phyloP scores from a whole-genome alignment of 2,888 invertebrate genomes.

The Idaea straminata region DNA sequence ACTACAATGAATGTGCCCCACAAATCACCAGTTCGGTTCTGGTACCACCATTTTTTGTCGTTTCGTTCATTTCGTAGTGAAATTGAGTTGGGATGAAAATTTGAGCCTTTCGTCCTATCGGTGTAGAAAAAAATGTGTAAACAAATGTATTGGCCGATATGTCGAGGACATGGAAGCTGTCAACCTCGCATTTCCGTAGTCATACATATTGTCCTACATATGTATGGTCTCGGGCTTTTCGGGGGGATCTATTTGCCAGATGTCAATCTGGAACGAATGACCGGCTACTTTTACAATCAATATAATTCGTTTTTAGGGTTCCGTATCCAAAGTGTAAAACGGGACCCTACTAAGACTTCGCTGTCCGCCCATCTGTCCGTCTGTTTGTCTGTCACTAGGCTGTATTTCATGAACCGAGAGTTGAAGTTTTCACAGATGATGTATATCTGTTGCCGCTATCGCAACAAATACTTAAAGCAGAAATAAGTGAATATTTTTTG shows the following conservation, averaged over 20 bases:
- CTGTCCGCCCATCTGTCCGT: too few relatives aligned
- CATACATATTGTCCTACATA: neutral
- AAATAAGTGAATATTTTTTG: too few relatives aligned
- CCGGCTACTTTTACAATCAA: neutral
- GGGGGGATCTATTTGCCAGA: neutral
- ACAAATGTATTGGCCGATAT: conserved; percentile 44
- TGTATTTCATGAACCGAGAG: too few relatives aligned
- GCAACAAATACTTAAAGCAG: too few relatives aligned
- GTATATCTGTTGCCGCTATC: too few relatives aligned
- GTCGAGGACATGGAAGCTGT: conserved; percentile 35
- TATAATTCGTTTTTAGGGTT: neutral
- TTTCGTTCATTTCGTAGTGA: conserved; percentile 67
- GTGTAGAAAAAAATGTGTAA: conserved; percentile 44
- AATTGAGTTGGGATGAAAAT: conserved; percentile 70
- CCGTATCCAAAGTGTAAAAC: too few relatives aligned
- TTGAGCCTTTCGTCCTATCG: conserved; percentile 44
- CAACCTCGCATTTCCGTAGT: conserved; percentile 31
- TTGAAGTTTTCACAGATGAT: too few relatives aligned
- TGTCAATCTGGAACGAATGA: neutral
- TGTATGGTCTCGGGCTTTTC: neutral
- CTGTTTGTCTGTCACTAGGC: too few relatives aligned
- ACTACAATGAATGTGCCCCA: conserved; percentile 74
- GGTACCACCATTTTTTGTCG: conserved; percentile 64
- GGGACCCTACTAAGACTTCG: too few relatives aligned
- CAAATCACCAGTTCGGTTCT: conserved; percentile 72